Conservation (phyloP, 2,113 vertebrate genomes). For the Trinectes maculatus region DNA sequence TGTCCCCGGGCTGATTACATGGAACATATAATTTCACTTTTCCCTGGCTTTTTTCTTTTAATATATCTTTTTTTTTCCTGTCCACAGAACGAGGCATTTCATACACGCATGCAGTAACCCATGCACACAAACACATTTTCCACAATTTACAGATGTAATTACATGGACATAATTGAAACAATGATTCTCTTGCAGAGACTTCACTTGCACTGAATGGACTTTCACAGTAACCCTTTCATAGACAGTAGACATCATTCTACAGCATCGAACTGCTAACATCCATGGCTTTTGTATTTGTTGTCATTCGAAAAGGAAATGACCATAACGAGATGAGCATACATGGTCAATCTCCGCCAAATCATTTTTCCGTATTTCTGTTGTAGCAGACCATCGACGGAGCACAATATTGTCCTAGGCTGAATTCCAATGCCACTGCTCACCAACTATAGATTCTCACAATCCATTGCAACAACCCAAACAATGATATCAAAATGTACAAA, state of each 20-base stretch:
- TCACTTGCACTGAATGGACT: constrained; percentile 36
- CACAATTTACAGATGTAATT: constrained; percentile 71
- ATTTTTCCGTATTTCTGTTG: constrained; percentile 34
- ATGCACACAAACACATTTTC: constrained; percentile 2
- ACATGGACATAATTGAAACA: constrained; percentile 69
- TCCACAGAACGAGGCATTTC: constrained; percentile 18
- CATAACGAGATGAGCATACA: constrained; percentile 54
- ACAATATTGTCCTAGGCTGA: constrained; percentile 40
- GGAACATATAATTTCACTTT: constrained; percentile 46
- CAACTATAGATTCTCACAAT: constrained; percentile 45
- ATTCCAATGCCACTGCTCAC: constrained; percentile 47
- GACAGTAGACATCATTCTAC: constrained; percentile 40
- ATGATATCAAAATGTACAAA: constrained; percentile 52
- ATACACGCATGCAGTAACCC: constrained; percentile 8
- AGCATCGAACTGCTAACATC: constrained; percentile 40
- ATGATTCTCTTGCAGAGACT: constrained; percentile 60
- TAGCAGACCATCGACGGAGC: constrained; percentile 27
- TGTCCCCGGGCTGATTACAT: constrained; percentile 52
- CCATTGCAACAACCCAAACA: constrained; percentile 48
- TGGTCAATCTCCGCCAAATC: constrained; percentile 49
- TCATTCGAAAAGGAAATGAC: constrained; percentile 38
- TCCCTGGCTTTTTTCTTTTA: constrained; percentile 35
- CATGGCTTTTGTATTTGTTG: constrained; percentile 41
- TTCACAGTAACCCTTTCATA: constrained; percentile 32
- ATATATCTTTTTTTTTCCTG: constrained; percentile 41